Percentiles rank a stretch among this genome's conserved stretches.
Conservation (phyloP, 2,797 vertebrate species). For the Acestrorhynchus altus region DNA sequence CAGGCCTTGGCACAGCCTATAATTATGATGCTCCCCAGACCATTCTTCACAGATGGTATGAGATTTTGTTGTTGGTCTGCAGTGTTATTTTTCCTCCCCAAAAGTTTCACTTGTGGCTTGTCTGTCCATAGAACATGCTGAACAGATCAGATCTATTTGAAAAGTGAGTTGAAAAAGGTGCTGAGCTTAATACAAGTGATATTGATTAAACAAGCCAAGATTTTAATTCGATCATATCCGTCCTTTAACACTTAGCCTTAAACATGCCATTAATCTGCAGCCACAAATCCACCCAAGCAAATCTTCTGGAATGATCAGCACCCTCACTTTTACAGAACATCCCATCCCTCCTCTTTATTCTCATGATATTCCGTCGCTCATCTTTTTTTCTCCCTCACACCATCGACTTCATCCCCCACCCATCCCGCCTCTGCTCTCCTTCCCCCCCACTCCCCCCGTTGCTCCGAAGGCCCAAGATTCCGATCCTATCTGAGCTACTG, state of each 20-base stretch:
- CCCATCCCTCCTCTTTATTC: background rate
- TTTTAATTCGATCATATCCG: no score
- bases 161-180: no score
- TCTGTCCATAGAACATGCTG: no score
- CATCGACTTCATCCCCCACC: background rate
- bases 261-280: background rate
- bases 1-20: no score
- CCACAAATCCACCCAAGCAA: background rate
- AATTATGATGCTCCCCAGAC: no score
- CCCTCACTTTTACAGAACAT: background rate
- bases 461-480: conserved; percentile 67
- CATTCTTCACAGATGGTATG: no score
- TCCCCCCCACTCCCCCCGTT: conserved; percentile 31
- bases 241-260: background rate
- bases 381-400: conserved; percentile 19
- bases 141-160: no score
- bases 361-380: conserved; percentile 16
- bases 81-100: no score
- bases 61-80: no score
- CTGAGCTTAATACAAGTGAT: no score
- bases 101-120: no score
- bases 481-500: conserved; percentile 73
- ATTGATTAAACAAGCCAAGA: no score
- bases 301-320: background rate
- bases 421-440: conserved; percentile 11